Evolutionary conservation across 2,113 vertebrate species (phyloP).

Genomic region (Gobius niger): DNA sequence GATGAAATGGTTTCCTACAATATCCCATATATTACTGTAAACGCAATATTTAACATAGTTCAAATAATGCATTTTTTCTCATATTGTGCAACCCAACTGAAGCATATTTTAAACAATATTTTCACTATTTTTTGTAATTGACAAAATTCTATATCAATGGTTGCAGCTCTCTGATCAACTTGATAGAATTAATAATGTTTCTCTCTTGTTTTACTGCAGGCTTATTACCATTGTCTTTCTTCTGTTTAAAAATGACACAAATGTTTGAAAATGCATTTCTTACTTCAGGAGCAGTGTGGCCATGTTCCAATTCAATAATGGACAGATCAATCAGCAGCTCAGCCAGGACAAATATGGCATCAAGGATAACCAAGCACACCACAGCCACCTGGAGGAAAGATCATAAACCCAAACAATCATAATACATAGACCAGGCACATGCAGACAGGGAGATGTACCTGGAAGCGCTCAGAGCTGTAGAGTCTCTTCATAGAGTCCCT

Average conservation of each 20-base stretch:
- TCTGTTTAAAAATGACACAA: not conserved
- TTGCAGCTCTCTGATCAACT: too few species aligned
- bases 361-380: constrained; percentile 89
- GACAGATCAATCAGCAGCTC: constrained; percentile 89
- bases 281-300: constrained; percentile 81
- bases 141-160: too few species aligned
- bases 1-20: too few species aligned
- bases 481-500: constrained; percentile 80
- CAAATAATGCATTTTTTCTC: too few species aligned
- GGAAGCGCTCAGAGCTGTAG: constrained; percentile 84
- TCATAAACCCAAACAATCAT: not conserved
- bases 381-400: constrained; percentile 78
- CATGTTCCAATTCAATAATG: constrained; percentile 79
- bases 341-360: constrained; percentile 88
- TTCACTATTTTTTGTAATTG: too few species aligned
- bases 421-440: not conserved
- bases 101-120: not conserved
- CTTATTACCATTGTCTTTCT: too few species aligned
- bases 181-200: too few species aligned
- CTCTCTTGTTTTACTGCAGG: too few species aligned
- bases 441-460: constrained; percentile 73
- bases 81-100: not conserved
- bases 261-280: constrained; percentile 1
- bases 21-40: too few species aligned
- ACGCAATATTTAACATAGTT: too few species aligned